Base-by-base conservation (phyloP, 2,113 vertebrate genomes). In the Lagenorhynchus albirostris region DNA sequence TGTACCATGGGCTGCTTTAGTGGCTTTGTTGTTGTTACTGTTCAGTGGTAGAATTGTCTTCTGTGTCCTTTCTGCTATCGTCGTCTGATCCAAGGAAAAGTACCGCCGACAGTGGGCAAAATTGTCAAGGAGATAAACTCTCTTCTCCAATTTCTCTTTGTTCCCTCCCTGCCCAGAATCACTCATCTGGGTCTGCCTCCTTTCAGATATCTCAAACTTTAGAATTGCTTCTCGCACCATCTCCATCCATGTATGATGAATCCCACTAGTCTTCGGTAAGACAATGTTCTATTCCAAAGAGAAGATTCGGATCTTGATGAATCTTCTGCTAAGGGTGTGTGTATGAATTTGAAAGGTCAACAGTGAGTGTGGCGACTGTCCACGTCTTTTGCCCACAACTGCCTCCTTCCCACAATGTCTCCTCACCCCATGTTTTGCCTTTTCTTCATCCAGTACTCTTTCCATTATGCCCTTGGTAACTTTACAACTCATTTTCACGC, bases 361-460 rank as follows among this genome's bases (percentile, higher is more conserved):
- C 8, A 1, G 13, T 29, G 18, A 36, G 23, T 0, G 0, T 71
- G 25, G 8, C 13, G 10, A 29, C 20, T 60, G 33, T 41, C 17
- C 26, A 2, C 15, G 15, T n/a, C 33, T 83, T 79, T 74, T 50
- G 31, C 9, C 65, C 73, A 29, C 3, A 20, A 0, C 2, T 21
- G 31, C 2, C n/a, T 58, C 20, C 53, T 71, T 12, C 23, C 29
- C 3, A 7, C 1, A 26, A 21, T 41, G 29, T 13, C 41, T 31
- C 13, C 18, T 86, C 26, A 88, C 31, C 5, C 50, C 23, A 29
- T 21, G 55, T 84, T 60, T 83, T 67, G 8, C 17, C 18, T 36
- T 60, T 74, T 9, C 38, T 33, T 21, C 1, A 7, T 7, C 36
- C 12, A 33, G 33, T 0, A 9, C 21, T 53, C 36, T 2, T 41